Percentiles rank a stretch among this genome's conserved stretches.
phyloP scores from a whole-genome alignment of 2,888 invertebrate genomes.

The Phragmatobia fuliginosa region DNA sequence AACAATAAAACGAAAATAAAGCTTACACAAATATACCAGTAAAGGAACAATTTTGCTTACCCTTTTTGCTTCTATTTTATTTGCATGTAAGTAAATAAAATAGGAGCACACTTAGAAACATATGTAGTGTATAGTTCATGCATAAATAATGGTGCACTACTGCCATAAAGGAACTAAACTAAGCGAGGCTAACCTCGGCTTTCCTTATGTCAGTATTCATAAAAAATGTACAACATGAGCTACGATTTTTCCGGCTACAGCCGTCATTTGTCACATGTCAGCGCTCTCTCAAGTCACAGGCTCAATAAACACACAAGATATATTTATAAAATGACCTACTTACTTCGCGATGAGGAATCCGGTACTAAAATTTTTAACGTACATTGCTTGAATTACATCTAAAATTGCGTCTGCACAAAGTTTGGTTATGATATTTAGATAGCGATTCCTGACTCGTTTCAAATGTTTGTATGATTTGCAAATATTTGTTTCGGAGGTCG shows the following conservation, averaged over 20 bases:
- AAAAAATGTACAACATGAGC: conserved; percentile 56
- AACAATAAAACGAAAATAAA: neutral
- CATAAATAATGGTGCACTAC: conserved; percentile 40
- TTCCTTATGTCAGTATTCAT: conserved; percentile 54
- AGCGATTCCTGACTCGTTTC: too few relatives aligned
- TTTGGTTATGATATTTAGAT: neutral
- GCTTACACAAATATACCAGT: neutral
- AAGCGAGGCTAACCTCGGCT: conserved; percentile 42
- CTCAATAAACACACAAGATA: conserved; percentile 60
- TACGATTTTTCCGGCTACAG: conserved; percentile 57
- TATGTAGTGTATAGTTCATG: conserved; percentile 29
- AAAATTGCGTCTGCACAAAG: neutral
- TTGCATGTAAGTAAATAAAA: neutral
- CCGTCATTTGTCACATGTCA: conserved; percentile 67
- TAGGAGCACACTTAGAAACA: conserved; percentile 18
- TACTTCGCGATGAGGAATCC: conserved; percentile 15
- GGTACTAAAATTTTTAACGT: neutral
- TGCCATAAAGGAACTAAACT: conserved; percentile 42
- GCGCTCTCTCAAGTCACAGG: conserved; percentile 62
- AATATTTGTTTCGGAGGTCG: too few relatives aligned
- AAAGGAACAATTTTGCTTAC: neutral
- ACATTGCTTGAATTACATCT: neutral
- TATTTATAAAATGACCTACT: conserved; percentile 55
- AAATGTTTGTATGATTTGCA: too few relatives aligned
- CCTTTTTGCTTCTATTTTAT: neutral